These are phyloP conservation scores for Frankliniella fusca DNA, from an alignment of 2,888 invertebrate genomes.

Conservation along the genomic window DNA sequence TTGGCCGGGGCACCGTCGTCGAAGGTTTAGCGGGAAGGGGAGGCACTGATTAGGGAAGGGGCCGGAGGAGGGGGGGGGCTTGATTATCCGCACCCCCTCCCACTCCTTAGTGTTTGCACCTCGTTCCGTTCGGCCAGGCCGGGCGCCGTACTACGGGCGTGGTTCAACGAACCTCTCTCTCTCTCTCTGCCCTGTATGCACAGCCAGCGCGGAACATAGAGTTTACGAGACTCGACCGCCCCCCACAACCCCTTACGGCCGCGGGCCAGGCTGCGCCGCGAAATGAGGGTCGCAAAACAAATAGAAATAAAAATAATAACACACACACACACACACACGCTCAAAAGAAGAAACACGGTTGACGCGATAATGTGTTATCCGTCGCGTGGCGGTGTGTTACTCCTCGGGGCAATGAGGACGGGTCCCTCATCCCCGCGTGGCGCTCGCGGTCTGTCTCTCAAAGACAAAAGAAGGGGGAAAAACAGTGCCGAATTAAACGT, in stretches of 20 bases:
- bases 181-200: background rate
- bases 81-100: background rate
- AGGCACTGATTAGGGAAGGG: slow-evolving; percentile 2
- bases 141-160: background rate
- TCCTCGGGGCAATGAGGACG: background rate
- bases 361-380: too few species aligned
- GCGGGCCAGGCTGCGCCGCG: too few species aligned
- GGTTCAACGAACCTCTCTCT: background rate
- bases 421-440: background rate
- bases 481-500: too few species aligned
- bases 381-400: background rate
- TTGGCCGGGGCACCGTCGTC: background rate
- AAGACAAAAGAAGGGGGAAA: too few species aligned
- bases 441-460: background rate
- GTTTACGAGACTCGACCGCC: too few species aligned
- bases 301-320: too few species aligned
- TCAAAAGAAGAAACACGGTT: too few species aligned
- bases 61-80: background rate
- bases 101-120: background rate
- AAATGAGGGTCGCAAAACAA: too few species aligned
- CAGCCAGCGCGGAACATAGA: background rate
- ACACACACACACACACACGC: too few species aligned
- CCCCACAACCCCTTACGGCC: too few species aligned
- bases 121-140: background rate
- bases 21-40: background rate